These are phyloP conservation scores for Eristalinus aeneus DNA, from an alignment of 2,888 invertebrate genomes.

Conservation along the genomic window DNA sequence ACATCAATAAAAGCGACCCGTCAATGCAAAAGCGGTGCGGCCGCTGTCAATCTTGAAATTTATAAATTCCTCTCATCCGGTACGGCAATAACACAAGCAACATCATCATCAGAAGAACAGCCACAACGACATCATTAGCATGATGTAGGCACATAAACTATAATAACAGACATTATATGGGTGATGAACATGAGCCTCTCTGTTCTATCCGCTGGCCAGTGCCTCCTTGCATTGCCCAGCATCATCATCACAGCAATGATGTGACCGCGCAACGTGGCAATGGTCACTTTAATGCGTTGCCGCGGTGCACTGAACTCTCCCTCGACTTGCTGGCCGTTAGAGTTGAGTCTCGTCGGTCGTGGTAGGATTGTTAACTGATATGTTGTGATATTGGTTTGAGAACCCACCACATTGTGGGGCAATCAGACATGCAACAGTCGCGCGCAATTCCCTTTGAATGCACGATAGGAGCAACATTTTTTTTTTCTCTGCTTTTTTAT, in stretches of 20 bases:
- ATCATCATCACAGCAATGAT: slow-evolving; percentile 51
- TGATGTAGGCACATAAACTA: slow-evolving; percentile 68
- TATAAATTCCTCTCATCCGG: slow-evolving; percentile 70
- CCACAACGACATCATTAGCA: slow-evolving; percentile 63
- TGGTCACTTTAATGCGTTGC: slow-evolving; percentile 65
- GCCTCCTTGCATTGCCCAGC: slow-evolving; percentile 57
- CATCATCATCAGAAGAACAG: slow-evolving; percentile 41
- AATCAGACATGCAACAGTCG: slow-evolving; percentile 51
- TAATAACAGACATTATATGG: slow-evolving; percentile 68
- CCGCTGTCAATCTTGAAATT: slow-evolving; percentile 65
- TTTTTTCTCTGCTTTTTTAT: slow-evolving; percentile 5
- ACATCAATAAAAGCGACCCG: slow-evolving; percentile 54
- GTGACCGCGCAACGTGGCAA: slow-evolving; percentile 40
- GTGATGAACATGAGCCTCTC: slow-evolving; percentile 61
- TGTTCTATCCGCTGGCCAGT: slow-evolving; percentile 45
- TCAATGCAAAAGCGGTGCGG: slow-evolving; percentile 58
- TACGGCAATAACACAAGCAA: slow-evolving; percentile 40
- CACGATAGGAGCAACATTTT: slow-evolving; percentile 20
- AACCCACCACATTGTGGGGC: slow-evolving; percentile 45
- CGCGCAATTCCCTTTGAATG: slow-evolving; percentile 45
- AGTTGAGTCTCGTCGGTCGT: slow-evolving; percentile 8
- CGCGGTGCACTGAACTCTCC: slow-evolving; percentile 66
- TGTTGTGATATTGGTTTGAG: slow-evolving; percentile 64
- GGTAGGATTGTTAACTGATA: slow-evolving; percentile 59
- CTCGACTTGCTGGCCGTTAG: slow-evolving; percentile 60